Evolutionary conservation across 2,797 vertebrate genomes (phyloP), one percentile per base, ranked within the genome.

Genomic region (Microctenopoma lineatum): DNA sequence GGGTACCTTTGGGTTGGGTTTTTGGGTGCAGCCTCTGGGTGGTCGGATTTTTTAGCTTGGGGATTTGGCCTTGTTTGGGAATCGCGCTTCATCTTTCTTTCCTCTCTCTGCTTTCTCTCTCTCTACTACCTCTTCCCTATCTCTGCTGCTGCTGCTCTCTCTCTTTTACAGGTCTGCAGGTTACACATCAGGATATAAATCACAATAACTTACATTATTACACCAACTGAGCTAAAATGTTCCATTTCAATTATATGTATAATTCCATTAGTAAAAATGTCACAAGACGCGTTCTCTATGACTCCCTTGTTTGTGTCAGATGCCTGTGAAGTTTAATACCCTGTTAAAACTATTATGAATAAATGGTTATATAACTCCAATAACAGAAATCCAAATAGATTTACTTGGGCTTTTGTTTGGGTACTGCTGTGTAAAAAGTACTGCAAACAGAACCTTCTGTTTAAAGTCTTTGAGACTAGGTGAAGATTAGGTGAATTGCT

Each of bases 31-130:
- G 73, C 50, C 73, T 83, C 82, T 88, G 87, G 87, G 89, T 92
- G 90, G 87, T 91, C 87, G 73, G 52, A 60, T 82, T 84, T 55
- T 83, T 66, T 64, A 61, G 69, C 66, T 81, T 16, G 0, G 62
- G 72, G 85, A 87, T 91, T 91, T 90, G 84, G 82, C 81, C 84
- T 87, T 88, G 84, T 92, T 90, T 88, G 85, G 87, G 90, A 89
- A 90, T 91, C 87, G 87, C 70, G 73, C 75, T 77, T 86, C 82
- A 87, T 89, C 85, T 87, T 55, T 81, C 59, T 69, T 81, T 83
- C 73, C 73, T 84, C 72, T 51, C 57, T 77, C 66, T 74, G 56
- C 77, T 65, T 61, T 75, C 42, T 80, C 66, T 70, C 46, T 73
- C 58, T 53, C 64, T 44, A 57, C 54, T 59, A 44, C 29, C 36